phyloP scores from a whole-genome alignment of 2,113 vertebrate genomes.

The Prietella phreatophila region DNA sequence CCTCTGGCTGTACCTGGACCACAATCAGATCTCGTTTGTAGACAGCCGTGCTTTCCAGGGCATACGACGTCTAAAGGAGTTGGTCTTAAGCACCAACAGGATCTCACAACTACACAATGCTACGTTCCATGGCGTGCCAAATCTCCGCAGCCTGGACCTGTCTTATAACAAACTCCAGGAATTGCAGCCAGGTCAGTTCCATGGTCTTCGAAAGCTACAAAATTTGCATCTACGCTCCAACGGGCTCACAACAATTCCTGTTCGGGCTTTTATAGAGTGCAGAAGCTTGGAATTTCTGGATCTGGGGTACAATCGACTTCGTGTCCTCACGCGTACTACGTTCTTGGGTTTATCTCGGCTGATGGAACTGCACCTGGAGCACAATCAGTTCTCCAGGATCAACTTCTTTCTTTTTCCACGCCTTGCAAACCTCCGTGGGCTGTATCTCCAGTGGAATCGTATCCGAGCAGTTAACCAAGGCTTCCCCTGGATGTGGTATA shows the following conservation, averaged over 20 bases:
- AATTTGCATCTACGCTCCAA: slow-evolving; percentile 94
- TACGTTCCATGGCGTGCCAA: slow-evolving; percentile 93
- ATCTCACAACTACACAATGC: slow-evolving; percentile 91
- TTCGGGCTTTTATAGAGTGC: slow-evolving; percentile 93
- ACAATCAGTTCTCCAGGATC: slow-evolving; percentile 98
- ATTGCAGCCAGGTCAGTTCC: slow-evolving; percentile 91
- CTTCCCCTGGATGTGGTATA: slow-evolving; percentile 95
- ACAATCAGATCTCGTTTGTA: slow-evolving; percentile 90
- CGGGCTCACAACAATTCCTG: slow-evolving; percentile 87
- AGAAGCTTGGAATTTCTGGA: slow-evolving; percentile 96
- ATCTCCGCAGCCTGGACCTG: slow-evolving; percentile 95
- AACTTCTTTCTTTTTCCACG: slow-evolving; percentile 98
- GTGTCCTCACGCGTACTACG: slow-evolving; percentile 90
- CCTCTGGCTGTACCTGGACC: slow-evolving; percentile 98
- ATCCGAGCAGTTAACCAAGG: slow-evolving; percentile 94
- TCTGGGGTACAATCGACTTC: slow-evolving; percentile 94
- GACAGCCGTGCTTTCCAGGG: slow-evolving; percentile 94
- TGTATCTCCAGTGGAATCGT: slow-evolving; percentile 97
- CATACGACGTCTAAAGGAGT: slow-evolving; percentile 91
- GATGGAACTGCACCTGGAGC: slow-evolving; percentile 95
- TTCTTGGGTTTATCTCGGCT: slow-evolving; percentile 91
- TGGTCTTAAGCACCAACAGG: slow-evolving; percentile 96
- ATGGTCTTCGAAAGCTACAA: slow-evolving; percentile 91
- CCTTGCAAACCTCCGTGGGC: slow-evolving; percentile 89
- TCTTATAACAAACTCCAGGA: slow-evolving; percentile 95